Conservation (phyloP, 2,888 invertebrate genomes). For the Dorcus parallelipipedus region DNA sequence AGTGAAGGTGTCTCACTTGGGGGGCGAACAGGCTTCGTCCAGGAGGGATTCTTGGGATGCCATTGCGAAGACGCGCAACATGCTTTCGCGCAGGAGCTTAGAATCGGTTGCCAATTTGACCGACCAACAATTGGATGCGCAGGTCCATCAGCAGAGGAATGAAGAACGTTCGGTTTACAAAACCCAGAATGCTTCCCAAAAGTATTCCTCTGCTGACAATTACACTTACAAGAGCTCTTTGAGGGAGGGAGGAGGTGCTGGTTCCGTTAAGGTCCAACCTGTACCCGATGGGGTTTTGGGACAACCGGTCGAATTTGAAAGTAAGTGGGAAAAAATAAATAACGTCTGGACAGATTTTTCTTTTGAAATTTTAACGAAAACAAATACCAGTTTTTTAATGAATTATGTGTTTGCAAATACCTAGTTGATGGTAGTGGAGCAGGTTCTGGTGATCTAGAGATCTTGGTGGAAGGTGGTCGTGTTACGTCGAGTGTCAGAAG, state of each 20-base stretch:
- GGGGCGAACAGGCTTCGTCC: constrained; percentile 50
- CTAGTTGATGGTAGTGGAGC: constrained; percentile 91
- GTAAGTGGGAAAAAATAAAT: constrained; percentile 53
- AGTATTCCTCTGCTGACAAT: constrained; percentile 33
- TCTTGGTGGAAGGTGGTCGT: constrained; percentile 90
- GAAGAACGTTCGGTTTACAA: constrained; percentile 30
- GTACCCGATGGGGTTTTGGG: constrained; percentile 86
- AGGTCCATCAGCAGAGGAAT: constrained; percentile 10
- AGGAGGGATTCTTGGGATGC: constrained; percentile 80
- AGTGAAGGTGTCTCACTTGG: constrained; percentile 59
- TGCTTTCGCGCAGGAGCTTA: constrained; percentile 66
- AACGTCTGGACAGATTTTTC: background rate
- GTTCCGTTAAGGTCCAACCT: constrained; percentile 79
- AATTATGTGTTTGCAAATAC: background rate
- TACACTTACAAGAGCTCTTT: constrained; percentile 30
- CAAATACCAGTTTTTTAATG: background rate
- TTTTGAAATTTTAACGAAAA: background rate
- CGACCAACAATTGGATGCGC: constrained; percentile 55
- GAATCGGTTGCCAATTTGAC: constrained; percentile 69
- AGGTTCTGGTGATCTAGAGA: constrained; percentile 95
- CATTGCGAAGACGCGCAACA: constrained; percentile 74
- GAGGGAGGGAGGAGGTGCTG: constrained; percentile 62
- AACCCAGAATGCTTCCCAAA: constrained; percentile 37
- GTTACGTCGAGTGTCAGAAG: constrained; percentile 92
- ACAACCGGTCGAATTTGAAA: constrained; percentile 93